Conservation (phyloP, 2,797 vertebrate genomes). For the Rhynchotus rufescens region DNA sequence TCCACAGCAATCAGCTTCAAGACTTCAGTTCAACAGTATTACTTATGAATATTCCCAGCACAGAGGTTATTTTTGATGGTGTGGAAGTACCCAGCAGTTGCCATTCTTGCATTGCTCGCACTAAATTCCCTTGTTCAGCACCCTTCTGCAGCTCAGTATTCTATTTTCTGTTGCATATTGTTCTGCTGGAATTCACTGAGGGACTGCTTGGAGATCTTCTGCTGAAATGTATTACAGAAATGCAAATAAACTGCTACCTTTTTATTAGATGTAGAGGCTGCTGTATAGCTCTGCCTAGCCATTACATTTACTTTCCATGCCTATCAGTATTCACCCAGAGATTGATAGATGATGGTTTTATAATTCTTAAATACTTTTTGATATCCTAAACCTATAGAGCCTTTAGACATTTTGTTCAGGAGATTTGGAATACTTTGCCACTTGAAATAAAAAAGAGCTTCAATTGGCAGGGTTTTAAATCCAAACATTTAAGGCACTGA, state of each 20-base stretch:
- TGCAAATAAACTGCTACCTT: constrained; percentile 42
- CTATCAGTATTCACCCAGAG: constrained; percentile 42
- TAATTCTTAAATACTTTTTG: constrained; percentile 66
- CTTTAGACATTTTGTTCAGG: constrained; percentile 65
- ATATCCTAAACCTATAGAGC: constrained; percentile 58
- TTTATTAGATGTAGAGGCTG: constrained; percentile 15
- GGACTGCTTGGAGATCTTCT: constrained; percentile 9
- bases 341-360: constrained; percentile 56
- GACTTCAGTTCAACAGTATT: background rate
- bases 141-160: background rate
- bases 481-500: constrained; percentile 68
- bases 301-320: constrained; percentile 45
- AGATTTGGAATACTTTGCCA: constrained; percentile 42
- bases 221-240: constrained; percentile 31
- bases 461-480: constrained; percentile 43
- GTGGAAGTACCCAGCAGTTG: background rate
- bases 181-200: constrained; percentile 13
- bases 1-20: background rate
- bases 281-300: background rate
- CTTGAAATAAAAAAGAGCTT: constrained; percentile 56
- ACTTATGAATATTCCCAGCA: background rate
- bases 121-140: background rate
- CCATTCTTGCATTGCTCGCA: background rate
- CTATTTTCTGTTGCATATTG: background rate
- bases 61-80: background rate